Evolutionary conservation across 2,888 invertebrate species (phyloP).

Genomic region (Erebia epiphron): DNA sequence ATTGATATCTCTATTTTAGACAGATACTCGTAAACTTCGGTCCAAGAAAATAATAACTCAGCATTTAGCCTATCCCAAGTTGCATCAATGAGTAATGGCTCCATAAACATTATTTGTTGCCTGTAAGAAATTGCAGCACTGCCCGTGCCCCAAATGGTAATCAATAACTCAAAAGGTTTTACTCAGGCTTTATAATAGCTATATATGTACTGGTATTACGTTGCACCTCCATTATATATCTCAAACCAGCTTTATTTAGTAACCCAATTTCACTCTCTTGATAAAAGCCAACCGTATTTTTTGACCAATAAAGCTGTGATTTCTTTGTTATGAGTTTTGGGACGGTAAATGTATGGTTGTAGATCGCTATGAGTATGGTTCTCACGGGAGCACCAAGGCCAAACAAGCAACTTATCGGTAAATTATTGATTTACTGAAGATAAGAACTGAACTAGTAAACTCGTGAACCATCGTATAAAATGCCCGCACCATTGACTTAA

Average conservation of each 20-base stretch:
- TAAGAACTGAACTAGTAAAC: too few species aligned
- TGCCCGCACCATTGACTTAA: too few species aligned
- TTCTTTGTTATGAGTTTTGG: conserved; percentile 15
- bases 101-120: conserved; percentile 38
- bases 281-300: not conserved
- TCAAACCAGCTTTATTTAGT: conserved; percentile 35
- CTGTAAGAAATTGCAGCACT: conserved; percentile 43
- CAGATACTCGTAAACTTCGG: not conserved
- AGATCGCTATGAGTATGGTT: conserved; percentile 47
- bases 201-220: conserved; percentile 34
- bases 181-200: conserved; percentile 45
- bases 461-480: too few species aligned
- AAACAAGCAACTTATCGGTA: conserved; percentile 43
- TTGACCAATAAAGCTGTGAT: conserved; percentile 23
- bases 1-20: not conserved
- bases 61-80: conserved; percentile 16
- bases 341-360: conserved; percentile 43
- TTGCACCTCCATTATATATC: conserved; percentile 48
- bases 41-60: conserved; percentile 21
- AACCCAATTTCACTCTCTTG: not conserved
- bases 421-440: not conserved
- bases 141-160: conserved; percentile 39
- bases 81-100: conserved; percentile 34
- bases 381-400: conserved; percentile 46
- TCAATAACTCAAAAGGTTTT: conserved; percentile 53